phyloP scores from a whole-genome alignment of 2,888 invertebrate species.

The Microdon myrmicae region DNA sequence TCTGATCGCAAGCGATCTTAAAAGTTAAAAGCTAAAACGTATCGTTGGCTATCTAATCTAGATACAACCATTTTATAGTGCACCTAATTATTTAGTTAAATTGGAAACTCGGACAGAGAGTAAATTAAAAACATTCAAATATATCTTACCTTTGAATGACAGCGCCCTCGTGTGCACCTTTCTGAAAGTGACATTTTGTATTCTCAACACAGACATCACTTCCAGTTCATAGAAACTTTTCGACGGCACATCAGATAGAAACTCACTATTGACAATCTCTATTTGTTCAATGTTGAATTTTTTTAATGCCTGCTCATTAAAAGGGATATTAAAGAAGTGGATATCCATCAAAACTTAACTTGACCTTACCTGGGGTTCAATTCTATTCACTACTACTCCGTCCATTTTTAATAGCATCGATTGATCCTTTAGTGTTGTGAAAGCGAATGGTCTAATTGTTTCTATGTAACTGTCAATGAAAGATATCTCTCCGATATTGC shows the following conservation, averaged over 20 bases:
- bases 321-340: background rate
- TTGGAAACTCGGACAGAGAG: background rate
- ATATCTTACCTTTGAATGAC: conserved; percentile 66
- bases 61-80: background rate
- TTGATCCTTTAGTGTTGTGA: conserved; percentile 76
- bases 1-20: too few species aligned
- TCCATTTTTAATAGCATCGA: conserved; percentile 73
- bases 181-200: conserved; percentile 74
- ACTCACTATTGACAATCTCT: conserved; percentile 72
- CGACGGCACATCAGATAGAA: conserved; percentile 73
- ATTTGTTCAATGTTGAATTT: conserved; percentile 78
- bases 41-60: background rate
- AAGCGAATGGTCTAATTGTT: conserved; percentile 76
- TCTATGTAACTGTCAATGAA: conserved; percentile 74
- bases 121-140: background rate
- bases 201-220: conserved; percentile 73
- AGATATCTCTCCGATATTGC: conserved; percentile 75
- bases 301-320: conserved; percentile 74
- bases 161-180: conserved; percentile 77
- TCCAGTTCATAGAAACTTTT: conserved; percentile 79
- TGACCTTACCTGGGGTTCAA: conserved; percentile 68
- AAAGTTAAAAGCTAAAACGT: background rate
- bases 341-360: background rate
- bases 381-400: conserved; percentile 71
- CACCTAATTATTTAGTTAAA: background rate